phyloP scores from a whole-genome alignment of 2,797 vertebrate genomes.

The Alfaro cultratus region DNA sequence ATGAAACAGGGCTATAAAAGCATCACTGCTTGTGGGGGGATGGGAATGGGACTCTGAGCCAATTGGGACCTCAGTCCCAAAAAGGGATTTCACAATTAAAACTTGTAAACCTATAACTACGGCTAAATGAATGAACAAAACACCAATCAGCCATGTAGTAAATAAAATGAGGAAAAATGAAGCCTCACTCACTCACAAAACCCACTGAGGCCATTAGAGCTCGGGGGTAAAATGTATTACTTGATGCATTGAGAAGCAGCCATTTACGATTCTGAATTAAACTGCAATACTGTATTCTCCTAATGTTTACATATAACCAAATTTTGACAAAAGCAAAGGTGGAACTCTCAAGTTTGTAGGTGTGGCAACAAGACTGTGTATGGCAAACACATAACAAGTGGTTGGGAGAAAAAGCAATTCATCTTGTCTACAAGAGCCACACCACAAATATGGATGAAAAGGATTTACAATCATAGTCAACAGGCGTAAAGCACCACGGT shows the following conservation, averaged over 20 bases:
- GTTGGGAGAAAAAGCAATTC: background rate
- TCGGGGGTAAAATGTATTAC: background rate
- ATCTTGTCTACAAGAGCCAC: background rate
- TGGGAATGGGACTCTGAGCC: constrained; percentile 49
- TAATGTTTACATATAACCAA: background rate
- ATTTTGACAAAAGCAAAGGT: background rate
- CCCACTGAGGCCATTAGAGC: constrained; percentile 12
- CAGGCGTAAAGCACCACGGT: background rate
- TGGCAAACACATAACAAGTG: background rate
- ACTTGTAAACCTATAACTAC: constrained; percentile 25
- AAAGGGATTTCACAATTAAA: constrained; percentile 38
- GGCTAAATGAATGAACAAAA: constrained; percentile 29
- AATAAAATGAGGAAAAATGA: constrained; percentile 40
- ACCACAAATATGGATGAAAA: background rate
- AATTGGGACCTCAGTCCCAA: constrained; percentile 70
- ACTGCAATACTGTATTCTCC: background rate
- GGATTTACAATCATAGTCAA: background rate
- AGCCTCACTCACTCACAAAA: constrained; percentile 25
- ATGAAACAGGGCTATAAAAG: background rate
- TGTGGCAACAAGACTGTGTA: background rate
- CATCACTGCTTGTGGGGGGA: constrained; percentile 34
- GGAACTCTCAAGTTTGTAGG: background rate
- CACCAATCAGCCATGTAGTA: constrained; percentile 31
- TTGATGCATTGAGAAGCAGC: background rate
- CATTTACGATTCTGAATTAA: background rate